Evolutionary conservation across 2,797 vertebrate genomes (phyloP).

Genomic region (Sebastes vulpes): DNA sequence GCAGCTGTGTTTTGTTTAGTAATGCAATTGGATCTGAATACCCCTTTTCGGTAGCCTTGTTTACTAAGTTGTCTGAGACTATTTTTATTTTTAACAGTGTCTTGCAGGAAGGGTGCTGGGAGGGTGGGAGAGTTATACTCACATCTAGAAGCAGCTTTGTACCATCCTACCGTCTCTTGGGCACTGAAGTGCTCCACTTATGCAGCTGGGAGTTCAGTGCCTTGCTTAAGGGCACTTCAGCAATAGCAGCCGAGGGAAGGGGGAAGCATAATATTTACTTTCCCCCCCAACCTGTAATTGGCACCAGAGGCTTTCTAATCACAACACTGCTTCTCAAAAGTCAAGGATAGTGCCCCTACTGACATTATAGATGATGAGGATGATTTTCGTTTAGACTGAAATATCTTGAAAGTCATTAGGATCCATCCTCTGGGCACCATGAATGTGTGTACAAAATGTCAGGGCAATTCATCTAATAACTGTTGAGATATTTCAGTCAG

Average conservation of each 20-base stretch:
- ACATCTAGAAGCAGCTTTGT: conserved; percentile 13
- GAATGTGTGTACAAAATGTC: neutral
- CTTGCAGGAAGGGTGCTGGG: neutral
- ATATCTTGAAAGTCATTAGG: neutral
- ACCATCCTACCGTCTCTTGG: neutral
- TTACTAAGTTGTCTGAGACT: neutral
- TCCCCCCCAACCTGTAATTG: conserved; percentile 3
- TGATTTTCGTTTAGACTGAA: neutral
- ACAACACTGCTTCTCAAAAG: neutral
- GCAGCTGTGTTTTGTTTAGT: neutral
- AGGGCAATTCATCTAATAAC: neutral
- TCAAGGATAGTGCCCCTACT: neutral
- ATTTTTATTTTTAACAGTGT: neutral
- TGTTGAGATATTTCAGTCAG: neutral
- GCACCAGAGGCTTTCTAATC: conserved; percentile 3
- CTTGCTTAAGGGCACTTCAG: conserved; percentile 41
- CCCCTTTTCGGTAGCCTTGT: neutral
- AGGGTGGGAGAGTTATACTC: neutral
- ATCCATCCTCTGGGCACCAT: neutral
- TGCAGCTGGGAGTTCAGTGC: conserved; percentile 29
- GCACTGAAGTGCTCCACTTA: conserved; percentile 9
- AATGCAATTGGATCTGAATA: neutral
- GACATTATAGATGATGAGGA: neutral
- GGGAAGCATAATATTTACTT: conserved; percentile 26
- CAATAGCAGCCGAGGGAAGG: neutral